A percentile compares a stretch with the other conserved stretches of the same genome.
Conservation (phyloP, 2,888 invertebrate species). For the Synergus umbraculus region DNA sequence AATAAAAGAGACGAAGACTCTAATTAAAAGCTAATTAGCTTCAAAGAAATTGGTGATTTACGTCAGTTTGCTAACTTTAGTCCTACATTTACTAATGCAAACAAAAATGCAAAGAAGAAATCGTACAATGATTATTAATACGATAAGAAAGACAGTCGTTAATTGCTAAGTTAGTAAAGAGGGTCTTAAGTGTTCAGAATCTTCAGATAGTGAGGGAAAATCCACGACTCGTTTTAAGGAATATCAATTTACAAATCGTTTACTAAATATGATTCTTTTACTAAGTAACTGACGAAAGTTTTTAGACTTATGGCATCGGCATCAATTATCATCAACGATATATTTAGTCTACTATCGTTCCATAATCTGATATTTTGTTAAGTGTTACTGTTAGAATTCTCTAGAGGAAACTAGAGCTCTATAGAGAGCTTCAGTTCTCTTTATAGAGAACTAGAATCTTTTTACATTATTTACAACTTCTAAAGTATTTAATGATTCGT, state of each 20-base stretch:
- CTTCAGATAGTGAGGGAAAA: background rate
- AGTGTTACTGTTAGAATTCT: conserved; percentile 26
- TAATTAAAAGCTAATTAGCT: conserved; percentile 29
- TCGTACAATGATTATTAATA: background rate
- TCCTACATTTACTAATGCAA: background rate
- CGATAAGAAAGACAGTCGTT: conserved; percentile 22
- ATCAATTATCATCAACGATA: conserved; percentile 41
- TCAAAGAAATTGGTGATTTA: conserved; percentile 21
- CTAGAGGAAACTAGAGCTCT: conserved; percentile 3
- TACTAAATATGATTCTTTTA: conserved; percentile 12
- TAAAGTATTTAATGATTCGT: conserved; percentile 25
- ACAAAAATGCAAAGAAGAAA: background rate
- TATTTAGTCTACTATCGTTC: conserved; percentile 17
- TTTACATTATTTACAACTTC: background rate
- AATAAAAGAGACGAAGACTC: conserved; percentile 47
- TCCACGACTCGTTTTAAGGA: background rate
- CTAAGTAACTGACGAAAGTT: conserved; percentile 31
- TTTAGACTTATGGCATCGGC: conserved; percentile 5
- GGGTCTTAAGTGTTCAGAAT: conserved; percentile 3
- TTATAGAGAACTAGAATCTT: background rate
- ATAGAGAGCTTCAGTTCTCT: background rate
- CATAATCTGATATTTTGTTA: conserved; percentile 4
- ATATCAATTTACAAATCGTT: conserved; percentile 8
- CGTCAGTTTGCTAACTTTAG: background rate
- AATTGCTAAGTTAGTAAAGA: conserved; percentile 22